These are phyloP conservation scores for Sphaerophoria taeniata DNA, from an alignment of 2,888 invertebrate genomes.

Conservation along the genomic window DNA sequence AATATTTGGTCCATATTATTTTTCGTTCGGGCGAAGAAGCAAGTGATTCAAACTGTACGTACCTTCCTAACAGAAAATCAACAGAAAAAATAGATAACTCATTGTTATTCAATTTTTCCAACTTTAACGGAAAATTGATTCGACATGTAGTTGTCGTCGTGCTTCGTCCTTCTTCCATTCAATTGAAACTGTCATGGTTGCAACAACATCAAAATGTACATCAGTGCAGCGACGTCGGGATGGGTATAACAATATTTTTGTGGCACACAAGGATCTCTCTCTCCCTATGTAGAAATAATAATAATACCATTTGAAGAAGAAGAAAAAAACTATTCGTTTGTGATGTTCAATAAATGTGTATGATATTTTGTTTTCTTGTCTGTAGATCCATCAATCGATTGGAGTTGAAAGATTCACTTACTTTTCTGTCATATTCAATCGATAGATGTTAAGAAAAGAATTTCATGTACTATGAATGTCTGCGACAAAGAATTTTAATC, in stretches of 20 bases:
- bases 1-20: no score
- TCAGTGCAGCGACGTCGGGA: neutral
- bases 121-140: slow-evolving; percentile 16
- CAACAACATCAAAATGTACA: slow-evolving; percentile 29
- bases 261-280: slow-evolving; percentile 7
- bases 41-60: no score
- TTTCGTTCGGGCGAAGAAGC: no score
- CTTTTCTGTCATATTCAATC: slow-evolving; percentile 13
- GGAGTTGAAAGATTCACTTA: slow-evolving; percentile 19
- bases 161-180: neutral
- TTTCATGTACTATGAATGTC: no score
- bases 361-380: neutral
- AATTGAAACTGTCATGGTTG: slow-evolving; percentile 27
- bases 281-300: neutral
- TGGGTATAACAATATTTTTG: slow-evolving; percentile 3
- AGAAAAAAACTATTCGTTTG: neutral
- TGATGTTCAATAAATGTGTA: neutral
- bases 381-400: neutral
- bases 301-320: neutral
- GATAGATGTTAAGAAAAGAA: neutral
- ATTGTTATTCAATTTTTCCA: slow-evolving; percentile 30
- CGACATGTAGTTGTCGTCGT: neutral
- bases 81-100: neutral
- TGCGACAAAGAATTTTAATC: no score
- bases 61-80: no score